Base-by-base conservation (phyloP, 2,888 invertebrate genomes). In the Oxystoma pomonae region DNA sequence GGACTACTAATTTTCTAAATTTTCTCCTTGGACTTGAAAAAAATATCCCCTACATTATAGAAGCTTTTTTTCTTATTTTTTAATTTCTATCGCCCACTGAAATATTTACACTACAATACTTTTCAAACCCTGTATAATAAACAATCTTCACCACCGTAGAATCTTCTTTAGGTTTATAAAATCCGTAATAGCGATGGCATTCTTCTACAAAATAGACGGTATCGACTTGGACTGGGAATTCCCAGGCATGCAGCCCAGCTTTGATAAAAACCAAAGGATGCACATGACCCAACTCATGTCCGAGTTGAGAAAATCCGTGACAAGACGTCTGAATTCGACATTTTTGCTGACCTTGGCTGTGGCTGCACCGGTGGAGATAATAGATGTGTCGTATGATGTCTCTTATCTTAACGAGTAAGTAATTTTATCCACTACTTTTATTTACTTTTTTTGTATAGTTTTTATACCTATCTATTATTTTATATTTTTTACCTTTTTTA, bases 191-290 rank as follows among this genome's bases (percentile, higher is more conserved):
- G 75, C 81, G 64, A 77, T 84, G 52, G 79, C 88, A 22, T 81
- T 81, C 64, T 79, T 80, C 20, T 83, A 84, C 67, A 81, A 81
- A 50, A 78, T 90, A 21, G 90, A 91, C 77, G 91, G 90, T 3
- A 77, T 91, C 1, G 91, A 94, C 78, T 78, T 93, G 22, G 94
- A 94, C 75, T 94, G 92, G 92, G 95, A 95, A 76, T 95, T 94
- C 78, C 94, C 94, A 1, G 88, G 85, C 73, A 75, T 81, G 35
- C 66, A 70, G 16, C 65, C 68, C 0, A 66, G 71, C n/a, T 59
- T 68, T 2, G 76, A 78, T 63, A 78, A 80, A 65, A 80, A 85
- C 20, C 88, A 92, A 73, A 84, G 86, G 62, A 86, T 87, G 75
- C 90, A 91, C 77, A 92, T 93, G 72, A 86, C 88, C 1, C 89